Conservation (phyloP, 2,113 vertebrate species). For the Tricholaema leucomelas region DNA sequence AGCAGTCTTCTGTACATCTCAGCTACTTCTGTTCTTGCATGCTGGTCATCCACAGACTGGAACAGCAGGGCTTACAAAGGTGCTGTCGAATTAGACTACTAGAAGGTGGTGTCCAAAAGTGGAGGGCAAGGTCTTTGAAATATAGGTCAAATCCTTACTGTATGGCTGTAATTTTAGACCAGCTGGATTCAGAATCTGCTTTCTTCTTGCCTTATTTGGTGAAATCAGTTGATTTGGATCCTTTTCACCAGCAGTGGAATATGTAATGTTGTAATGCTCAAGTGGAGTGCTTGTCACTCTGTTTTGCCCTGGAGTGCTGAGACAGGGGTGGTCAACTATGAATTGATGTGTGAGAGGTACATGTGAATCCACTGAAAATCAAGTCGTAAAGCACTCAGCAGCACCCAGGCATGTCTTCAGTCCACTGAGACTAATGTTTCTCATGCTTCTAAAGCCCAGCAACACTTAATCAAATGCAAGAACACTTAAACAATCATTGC, state of each 20-base stretch:
- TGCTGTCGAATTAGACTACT: fast-evolving
- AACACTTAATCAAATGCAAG: not conserved
- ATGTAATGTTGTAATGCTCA: not conserved
- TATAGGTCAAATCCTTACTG: not conserved
- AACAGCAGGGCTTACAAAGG: not conserved
- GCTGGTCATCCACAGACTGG: not conserved
- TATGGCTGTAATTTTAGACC: not conserved
- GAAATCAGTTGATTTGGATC: not conserved
- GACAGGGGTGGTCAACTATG: not conserved
- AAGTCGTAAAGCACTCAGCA: not conserved
- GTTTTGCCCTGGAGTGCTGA: not conserved
- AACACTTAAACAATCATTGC: not conserved
- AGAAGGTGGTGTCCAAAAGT: not conserved
- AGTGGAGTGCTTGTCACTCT: not conserved
- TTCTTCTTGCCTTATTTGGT: not conserved
- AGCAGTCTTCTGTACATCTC: fast-evolving
- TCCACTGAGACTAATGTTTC: not conserved
- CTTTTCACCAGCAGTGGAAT: not conserved
- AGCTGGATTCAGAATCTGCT: not conserved
- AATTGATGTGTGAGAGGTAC: not conserved
- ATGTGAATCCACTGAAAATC: not conserved
- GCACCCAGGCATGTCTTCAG: not conserved
- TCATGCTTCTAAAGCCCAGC: not conserved
- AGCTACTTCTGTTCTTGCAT: fast-evolving
- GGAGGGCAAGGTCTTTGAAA: not conserved